These are phyloP conservation scores for Phrixothrix hirtus DNA, from an alignment of 2,888 invertebrate genomes.

Conservation along the genomic window DNA sequence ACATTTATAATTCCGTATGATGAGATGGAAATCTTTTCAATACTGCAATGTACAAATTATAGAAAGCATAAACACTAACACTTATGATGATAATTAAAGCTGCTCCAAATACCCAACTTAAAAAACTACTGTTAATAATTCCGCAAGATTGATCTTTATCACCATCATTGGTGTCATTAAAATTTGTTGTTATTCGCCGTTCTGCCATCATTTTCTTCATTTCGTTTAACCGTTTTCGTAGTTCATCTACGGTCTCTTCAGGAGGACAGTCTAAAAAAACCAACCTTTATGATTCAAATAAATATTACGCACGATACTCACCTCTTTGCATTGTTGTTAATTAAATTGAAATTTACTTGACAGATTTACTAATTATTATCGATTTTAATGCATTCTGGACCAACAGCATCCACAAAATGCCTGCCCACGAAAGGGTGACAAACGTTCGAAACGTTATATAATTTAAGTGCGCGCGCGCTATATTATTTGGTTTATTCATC, in stretches of 20 bases:
- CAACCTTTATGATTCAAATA: too few species aligned
- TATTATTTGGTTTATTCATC: background rate
- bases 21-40: slow-evolving; percentile 80
- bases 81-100: slow-evolving; percentile 77
- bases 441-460: slow-evolving; percentile 18
- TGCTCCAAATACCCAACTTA: slow-evolving; percentile 81
- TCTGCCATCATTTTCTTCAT: slow-evolving; percentile 85
- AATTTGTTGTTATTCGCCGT: slow-evolving; percentile 60
- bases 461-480: slow-evolving; percentile 31
- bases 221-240: slow-evolving; percentile 74
- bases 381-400: slow-evolving; percentile 22
- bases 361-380: slow-evolving; percentile 9
- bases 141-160: slow-evolving; percentile 51
- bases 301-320: slow-evolving; percentile 1
- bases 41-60: slow-evolving; percentile 78
- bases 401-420: slow-evolving; percentile 29
- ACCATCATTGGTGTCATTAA: slow-evolving; percentile 51
- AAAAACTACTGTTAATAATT: slow-evolving; percentile 80
- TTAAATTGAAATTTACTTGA: background rate
- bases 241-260: slow-evolving; percentile 77
- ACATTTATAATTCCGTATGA: slow-evolving; percentile 75
- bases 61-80: slow-evolving; percentile 84
- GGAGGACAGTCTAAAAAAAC: slow-evolving; percentile 40
- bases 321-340: slow-evolving; percentile 21
- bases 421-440: slow-evolving; percentile 28